These are phyloP conservation scores for Noctua pronuba DNA, from an alignment of 2,888 invertebrate species.

Conservation along the genomic window DNA sequence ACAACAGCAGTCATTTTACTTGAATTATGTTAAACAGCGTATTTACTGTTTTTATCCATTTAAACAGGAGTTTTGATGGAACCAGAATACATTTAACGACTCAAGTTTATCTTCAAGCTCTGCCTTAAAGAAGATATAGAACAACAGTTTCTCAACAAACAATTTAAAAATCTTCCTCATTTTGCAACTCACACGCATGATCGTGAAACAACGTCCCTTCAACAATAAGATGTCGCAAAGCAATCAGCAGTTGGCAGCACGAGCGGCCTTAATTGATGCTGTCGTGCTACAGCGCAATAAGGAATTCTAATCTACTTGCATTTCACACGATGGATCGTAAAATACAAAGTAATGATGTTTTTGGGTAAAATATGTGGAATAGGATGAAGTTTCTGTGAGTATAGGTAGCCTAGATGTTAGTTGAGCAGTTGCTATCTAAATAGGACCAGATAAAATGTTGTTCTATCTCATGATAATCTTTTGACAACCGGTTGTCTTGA, in stretches of 20 bases:
- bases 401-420: not conserved
- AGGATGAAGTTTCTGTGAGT: not conserved
- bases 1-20: too few species aligned
- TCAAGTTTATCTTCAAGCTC: too few species aligned
- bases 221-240: constrained; percentile 56
- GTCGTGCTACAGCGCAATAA: constrained; percentile 65
- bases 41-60: too few species aligned
- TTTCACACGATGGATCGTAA: constrained; percentile 9
- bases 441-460: not conserved
- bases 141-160: not conserved
- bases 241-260: constrained; percentile 43
- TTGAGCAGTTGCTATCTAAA: constrained; percentile 27
- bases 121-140: not conserved
- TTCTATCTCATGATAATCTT: not conserved
- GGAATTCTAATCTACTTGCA: constrained; percentile 60
- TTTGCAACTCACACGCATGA: constrained; percentile 13
- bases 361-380: not conserved
- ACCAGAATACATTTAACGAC: too few species aligned
- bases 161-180: constrained; percentile 26
- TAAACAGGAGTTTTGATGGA: too few species aligned
- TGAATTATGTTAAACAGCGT: too few species aligned
- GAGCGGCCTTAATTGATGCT: constrained; percentile 66
- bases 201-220: constrained; percentile 37
- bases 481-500: too few species aligned
- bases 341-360: not conserved